These are phyloP conservation scores for Dicrostonyx torquatus DNA, from an alignment of 2,797 vertebrate genomes.

Conservation along the genomic window DNA sequence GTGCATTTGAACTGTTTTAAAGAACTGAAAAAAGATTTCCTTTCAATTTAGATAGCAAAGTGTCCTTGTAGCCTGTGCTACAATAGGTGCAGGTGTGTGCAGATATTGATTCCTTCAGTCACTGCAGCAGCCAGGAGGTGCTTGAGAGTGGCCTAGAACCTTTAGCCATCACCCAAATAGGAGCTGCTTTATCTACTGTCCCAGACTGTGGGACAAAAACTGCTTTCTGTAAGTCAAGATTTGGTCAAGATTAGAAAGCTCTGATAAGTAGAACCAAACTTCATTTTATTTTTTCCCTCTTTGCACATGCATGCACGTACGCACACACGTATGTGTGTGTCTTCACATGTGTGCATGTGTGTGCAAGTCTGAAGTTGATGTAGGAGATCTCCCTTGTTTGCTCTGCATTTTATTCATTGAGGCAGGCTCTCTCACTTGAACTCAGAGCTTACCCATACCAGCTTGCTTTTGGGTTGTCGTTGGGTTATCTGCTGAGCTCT, in stretches of 20 bases:
- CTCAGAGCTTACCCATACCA: neutral
- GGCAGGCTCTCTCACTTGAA: neutral
- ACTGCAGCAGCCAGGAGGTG: neutral
- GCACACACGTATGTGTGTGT: neutral
- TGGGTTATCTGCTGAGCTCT: neutral
- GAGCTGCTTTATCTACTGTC: neutral
- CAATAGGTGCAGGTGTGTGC: neutral
- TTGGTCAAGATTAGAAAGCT: slow-evolving; percentile 15
- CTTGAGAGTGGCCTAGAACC: neutral
- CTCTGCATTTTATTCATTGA: neutral
- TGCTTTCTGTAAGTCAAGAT: neutral
- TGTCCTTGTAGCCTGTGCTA: neutral
- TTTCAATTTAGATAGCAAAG: slow-evolving; percentile 28
- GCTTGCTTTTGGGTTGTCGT: neutral
- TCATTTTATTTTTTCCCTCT: neutral
- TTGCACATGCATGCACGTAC: fast-evolving
- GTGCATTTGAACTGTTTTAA: neutral
- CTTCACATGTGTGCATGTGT: too few species aligned
- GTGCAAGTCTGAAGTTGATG: neutral
- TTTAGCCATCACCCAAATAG: neutral
- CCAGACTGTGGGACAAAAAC: neutral
- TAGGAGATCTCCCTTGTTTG: neutral
- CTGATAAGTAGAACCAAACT: neutral
- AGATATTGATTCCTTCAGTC: neutral
- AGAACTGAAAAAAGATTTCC: neutral